Conservation (phyloP, 1,140 invertebrate genomes). For the Dreissena rostriformis region DNA sequence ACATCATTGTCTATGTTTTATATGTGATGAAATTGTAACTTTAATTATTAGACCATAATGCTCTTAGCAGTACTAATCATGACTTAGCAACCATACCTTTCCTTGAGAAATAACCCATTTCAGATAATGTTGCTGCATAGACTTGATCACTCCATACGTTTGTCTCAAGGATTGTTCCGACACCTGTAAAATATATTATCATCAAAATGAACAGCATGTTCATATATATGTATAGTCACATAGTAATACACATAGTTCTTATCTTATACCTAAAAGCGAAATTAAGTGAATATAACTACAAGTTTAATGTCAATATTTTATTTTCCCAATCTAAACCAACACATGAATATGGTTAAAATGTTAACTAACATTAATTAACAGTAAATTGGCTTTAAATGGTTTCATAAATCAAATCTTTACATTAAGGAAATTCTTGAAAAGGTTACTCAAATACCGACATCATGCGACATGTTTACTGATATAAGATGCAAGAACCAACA, state of each 20-base stretch:
- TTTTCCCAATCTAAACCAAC: background rate
- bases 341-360: background rate
- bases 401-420: too few species aligned
- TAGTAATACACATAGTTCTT: background rate
- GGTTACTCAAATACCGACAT: too few species aligned
- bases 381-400: background rate
- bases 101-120: constrained; percentile 36
- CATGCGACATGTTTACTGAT: too few species aligned
- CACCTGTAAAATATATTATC: constrained; percentile 26
- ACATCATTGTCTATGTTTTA: too few species aligned
- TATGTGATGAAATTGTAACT: too few species aligned
- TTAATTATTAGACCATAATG: too few species aligned
- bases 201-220: background rate
- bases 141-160: constrained; percentile 30
- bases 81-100: constrained; percentile 8
- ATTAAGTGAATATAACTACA: background rate
- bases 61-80: too few species aligned
- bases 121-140: constrained; percentile 20
- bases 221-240: background rate
- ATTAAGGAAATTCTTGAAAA: too few species aligned
- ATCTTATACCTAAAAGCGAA: background rate
- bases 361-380: background rate
- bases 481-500: too few species aligned
- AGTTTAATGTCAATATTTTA: background rate
- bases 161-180: constrained; percentile 37